Evolutionary conservation across 2,888 invertebrate species (phyloP), one percentile per base, ranked within the genome.

Genomic region (Morpho achilles): DNA sequence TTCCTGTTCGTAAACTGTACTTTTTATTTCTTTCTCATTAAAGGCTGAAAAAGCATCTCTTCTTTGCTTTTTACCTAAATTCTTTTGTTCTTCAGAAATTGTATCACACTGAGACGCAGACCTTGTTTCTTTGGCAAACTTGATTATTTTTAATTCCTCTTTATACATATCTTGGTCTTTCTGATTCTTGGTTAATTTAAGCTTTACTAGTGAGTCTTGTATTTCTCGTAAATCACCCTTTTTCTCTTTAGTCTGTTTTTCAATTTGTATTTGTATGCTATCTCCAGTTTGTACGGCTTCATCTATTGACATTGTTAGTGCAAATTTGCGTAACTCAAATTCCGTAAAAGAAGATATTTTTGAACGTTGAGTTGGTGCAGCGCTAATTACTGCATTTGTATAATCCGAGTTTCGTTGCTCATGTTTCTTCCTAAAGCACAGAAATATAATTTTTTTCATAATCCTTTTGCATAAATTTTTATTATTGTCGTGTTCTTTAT

Each of bases 281-380:
- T 74, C 74, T 41, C 79, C 81, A 0, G 89, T 88, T 75, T 89
- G 89, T 1, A 83, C 75, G 5, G 69, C 74, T 47, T 60, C 71
- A 46, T 85, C 79, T 53, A 43, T 64, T 7, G 32, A 50, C 44
- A 0, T 64, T 39, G 44, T 48, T 40, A 4, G 47, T 42, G 65
- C 60, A 54, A 80, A 75, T 69, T 77, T 82, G 16, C 62, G 62
- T 59, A 87, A 68, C 66, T 87, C 86, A 10, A 76, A 56, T 67
- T 84, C 74, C 7, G 80, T 69, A 64, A 81, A 87, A 1, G 84
- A 82, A 61, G 66, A 82, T 46, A 66, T 65, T 62, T 66, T 62
- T 45, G 58, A 69, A 67, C 50, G 63, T 6, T 56, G 52, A 39
- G 43, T 10, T 41, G 42, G 42, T 7, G 22, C 23, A 39, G 42